Evolutionary conservation across 1,140 invertebrate species (phyloP).

Genomic region (Drosophila bocki): DNA sequence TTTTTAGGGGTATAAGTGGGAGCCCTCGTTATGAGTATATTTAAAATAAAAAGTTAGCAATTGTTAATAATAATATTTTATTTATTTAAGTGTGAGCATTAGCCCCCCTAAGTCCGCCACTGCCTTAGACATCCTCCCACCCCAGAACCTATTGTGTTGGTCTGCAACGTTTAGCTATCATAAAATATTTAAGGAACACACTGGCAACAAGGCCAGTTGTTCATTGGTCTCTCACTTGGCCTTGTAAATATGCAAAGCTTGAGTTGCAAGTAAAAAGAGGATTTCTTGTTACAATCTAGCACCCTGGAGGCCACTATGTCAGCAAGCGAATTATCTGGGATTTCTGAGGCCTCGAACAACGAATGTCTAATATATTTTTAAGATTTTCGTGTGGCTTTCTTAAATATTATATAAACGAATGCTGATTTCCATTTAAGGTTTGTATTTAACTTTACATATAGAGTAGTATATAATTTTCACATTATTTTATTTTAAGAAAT

Average conservation of each 20-base stretch:
- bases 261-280: slow-evolving; percentile 4
- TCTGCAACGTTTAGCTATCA: slow-evolving; percentile 43
- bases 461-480: no score
- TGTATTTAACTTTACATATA: background rate
- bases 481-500: no score
- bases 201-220: slow-evolving; percentile 29
- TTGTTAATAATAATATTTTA: background rate
- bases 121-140: background rate
- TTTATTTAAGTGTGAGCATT: background rate
- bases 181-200: slow-evolving; percentile 60
- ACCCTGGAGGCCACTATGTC: background rate
- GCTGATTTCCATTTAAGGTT: background rate
- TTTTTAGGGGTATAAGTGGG: background rate
- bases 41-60: background rate
- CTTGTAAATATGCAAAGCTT: slow-evolving; percentile 25
- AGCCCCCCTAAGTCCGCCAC: background rate
- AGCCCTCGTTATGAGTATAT: no score
- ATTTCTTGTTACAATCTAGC: background rate
- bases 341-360: background rate
- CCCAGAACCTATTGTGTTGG: slow-evolving; percentile 26
- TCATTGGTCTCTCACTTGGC: slow-evolving; percentile 19
- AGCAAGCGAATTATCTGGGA: background rate
- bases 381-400: background rate
- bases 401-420: background rate
- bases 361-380: slow-evolving; percentile 4